Conservation (phyloP, 2,113 vertebrate genomes). For the Spea multiplicata region DNA sequence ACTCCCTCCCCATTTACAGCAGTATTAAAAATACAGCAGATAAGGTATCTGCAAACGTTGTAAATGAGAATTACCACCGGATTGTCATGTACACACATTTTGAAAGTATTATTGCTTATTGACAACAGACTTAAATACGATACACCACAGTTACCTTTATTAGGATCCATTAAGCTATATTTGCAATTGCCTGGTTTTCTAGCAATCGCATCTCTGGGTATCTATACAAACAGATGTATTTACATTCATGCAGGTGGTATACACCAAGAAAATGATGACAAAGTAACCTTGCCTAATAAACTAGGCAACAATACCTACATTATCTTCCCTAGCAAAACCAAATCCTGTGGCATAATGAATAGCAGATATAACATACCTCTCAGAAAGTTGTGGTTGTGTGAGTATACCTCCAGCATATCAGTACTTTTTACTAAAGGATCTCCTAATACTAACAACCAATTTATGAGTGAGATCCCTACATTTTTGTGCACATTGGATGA, state of each 20-base stretch:
- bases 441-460: too few species aligned
- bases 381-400: too few species aligned
- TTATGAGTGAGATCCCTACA: too few species aligned
- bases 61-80: not conserved
- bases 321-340: too few species aligned
- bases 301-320: too few species aligned
- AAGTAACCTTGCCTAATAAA: too few species aligned
- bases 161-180: constrained; percentile 17
- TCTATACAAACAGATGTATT: constrained; percentile 22
- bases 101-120: not conserved
- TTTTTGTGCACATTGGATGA: too few species aligned
- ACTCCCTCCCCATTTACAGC: not conserved
- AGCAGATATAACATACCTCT: too few species aligned
- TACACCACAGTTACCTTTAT: constrained; percentile 3
- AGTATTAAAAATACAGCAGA: not conserved
- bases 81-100: not conserved
- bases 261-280: not conserved
- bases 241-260: constrained; percentile 26
- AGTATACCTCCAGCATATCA: too few species aligned
- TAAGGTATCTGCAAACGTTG: not conserved
- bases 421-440: too few species aligned
- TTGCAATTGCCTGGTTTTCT: constrained; percentile 12
- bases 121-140: not conserved
- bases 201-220: constrained; percentile 22
- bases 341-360: too few species aligned